phyloP scores from a whole-genome alignment of 2,797 vertebrate species.

The Mionectes olivaceus region DNA sequence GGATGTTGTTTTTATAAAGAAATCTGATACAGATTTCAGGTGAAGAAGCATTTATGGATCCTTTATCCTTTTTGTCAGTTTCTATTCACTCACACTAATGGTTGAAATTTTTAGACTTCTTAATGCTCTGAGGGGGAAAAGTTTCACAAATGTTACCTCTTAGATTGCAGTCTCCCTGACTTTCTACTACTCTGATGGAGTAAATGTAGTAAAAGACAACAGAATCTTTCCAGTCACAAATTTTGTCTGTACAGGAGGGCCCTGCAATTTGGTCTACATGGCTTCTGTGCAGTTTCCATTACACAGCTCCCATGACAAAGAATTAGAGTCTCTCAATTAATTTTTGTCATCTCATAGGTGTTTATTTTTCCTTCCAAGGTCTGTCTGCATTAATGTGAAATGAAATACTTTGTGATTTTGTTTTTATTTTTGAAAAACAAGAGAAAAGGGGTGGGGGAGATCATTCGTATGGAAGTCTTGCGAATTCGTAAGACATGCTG shows the following conservation, averaged over 20 bases:
- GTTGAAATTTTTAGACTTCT: not conserved
- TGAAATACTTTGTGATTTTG: not conserved
- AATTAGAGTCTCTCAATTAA: not conserved
- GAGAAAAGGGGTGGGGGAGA: no score
- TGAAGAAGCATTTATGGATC: not conserved
- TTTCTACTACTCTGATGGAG: not conserved
- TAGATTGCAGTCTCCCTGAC: not conserved
- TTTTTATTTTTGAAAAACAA: not conserved
- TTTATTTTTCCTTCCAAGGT: rapidly evolving
- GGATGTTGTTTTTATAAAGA: not conserved
- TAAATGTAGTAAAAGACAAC: not conserved
- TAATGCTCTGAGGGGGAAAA: not conserved
- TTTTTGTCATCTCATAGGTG: not conserved
- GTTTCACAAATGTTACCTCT: not conserved
- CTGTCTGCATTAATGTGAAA: not conserved
- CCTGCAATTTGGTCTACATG: not conserved
- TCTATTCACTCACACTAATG: not conserved
- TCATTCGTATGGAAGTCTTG: not conserved
- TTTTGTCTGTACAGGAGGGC: not conserved
- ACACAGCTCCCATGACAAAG: not conserved
- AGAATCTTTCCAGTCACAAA: not conserved
- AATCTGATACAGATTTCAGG: not conserved
- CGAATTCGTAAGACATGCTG: not conserved
- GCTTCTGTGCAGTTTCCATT: not conserved
- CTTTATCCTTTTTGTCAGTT: not conserved